Evolutionary conservation across 1,140 invertebrate species (phyloP).

Genomic region (Geopemphigus sp.): DNA sequence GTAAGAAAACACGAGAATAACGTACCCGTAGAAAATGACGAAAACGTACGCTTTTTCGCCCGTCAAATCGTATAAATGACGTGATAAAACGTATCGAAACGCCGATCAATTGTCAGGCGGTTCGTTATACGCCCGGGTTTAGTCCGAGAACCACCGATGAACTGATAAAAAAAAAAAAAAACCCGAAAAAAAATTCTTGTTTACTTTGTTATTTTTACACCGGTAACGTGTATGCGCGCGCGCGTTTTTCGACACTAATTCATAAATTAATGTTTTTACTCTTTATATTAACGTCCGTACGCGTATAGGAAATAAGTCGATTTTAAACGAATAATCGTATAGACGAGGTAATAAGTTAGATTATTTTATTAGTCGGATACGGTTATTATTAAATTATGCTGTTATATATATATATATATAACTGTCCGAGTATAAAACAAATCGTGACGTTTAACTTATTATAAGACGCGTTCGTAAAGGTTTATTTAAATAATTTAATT

Average conservation of each 20-base stretch:
- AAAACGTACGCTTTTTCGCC: conserved; percentile 2
- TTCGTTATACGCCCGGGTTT: background rate
- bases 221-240: background rate
- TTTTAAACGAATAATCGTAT: background rate
- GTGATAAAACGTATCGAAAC: conserved; percentile 32
- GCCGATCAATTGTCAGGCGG: conserved; percentile 30
- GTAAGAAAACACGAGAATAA: conserved; percentile 28
- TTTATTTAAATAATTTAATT: no score
- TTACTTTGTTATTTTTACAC: conserved; percentile 6
- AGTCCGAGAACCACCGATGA: background rate
- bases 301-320: background rate
- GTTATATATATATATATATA: no score
- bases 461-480: no score
- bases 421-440: no score
- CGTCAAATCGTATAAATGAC: conserved; percentile 18
- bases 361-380: background rate
- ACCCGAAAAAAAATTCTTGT: background rate
- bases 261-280: conserved; percentile 1
- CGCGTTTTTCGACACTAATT: background rate
- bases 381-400: no score
- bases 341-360: background rate
- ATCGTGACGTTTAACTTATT: no score
- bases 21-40: conserved; percentile 12
- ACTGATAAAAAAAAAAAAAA: background rate
- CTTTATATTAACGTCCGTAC: no score